Conservation (phyloP, 2,113 vertebrate genomes). For the Peromyscus maniculatus region DNA sequence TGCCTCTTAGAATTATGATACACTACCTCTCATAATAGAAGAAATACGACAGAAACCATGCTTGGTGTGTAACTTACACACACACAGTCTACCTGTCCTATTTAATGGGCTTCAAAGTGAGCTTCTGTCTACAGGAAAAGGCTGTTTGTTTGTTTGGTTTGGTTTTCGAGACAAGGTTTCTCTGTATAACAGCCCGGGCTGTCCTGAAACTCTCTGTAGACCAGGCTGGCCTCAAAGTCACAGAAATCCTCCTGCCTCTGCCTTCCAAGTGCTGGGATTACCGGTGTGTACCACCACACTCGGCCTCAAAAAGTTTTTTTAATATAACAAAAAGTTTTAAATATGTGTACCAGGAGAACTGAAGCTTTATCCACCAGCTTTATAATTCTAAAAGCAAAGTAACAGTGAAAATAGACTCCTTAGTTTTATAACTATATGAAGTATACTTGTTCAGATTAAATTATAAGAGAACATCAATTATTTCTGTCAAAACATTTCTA, state of each 20-base stretch:
- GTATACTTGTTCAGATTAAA: slow-evolving; percentile 30
- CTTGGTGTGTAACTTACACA: neutral
- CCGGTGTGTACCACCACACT: too few species aligned
- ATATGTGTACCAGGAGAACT: neutral
- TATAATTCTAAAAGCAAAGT: slow-evolving; percentile 22
- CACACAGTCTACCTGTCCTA: neutral
- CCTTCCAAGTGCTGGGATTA: too few species aligned
- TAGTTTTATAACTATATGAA: slow-evolving; percentile 29
- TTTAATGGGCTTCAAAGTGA: neutral
- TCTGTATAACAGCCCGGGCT: too few species aligned
- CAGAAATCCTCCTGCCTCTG: too few species aligned
- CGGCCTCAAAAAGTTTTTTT: neutral
- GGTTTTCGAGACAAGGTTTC: too few species aligned
- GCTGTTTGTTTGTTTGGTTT: neutral
- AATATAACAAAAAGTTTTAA: neutral
- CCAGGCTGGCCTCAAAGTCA: too few species aligned
- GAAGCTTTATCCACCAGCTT: neutral
- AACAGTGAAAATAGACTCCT: slow-evolving; percentile 14
- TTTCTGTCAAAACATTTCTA: neutral
- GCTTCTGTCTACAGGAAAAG: neutral
- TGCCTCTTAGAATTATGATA: neutral
- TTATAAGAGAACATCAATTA: neutral
- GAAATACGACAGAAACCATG: slow-evolving; percentile 51
- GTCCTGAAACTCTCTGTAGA: too few species aligned
- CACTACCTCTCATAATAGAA: neutral